These are phyloP conservation scores for Hylaea fasciaria DNA, from an alignment of 2,888 invertebrate genomes.

Conservation along the genomic window DNA sequence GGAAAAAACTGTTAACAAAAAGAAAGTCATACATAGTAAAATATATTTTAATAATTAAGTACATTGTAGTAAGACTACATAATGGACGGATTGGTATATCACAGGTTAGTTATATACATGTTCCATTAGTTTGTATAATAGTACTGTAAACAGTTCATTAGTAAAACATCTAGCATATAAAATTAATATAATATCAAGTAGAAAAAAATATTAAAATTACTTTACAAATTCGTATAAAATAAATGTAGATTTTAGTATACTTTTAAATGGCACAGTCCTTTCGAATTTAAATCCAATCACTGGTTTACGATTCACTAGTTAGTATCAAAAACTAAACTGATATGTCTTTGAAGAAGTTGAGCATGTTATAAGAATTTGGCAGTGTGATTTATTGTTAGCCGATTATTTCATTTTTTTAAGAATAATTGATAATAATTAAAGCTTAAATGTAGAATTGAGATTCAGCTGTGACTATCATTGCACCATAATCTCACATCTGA, in stretches of 20 bases:
- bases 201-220: conserved; percentile 22
- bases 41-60: conserved; percentile 47
- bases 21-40: conserved; percentile 43
- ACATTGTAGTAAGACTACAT: conserved; percentile 53
- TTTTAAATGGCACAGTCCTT: conserved; percentile 39
- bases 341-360: neutral
- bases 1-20: neutral
- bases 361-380: neutral
- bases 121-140: conserved; percentile 47
- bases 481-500: too few relatives aligned
- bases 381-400: neutral
- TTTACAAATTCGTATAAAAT: conserved; percentile 29
- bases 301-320: neutral
- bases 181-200: conserved; percentile 29
- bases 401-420: neutral
- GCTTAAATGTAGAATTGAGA: too few relatives aligned
- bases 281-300: conserved; percentile 26
- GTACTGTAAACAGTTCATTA: conserved; percentile 33
- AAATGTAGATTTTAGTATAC: conserved; percentile 18
- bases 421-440: neutral
- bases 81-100: conserved; percentile 80
- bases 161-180: conserved; percentile 24
- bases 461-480: too few relatives aligned
- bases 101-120: conserved; percentile 80
- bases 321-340: neutral